These are phyloP conservation scores for Epinotia brunnichana DNA, from an alignment of 2,888 invertebrate genomes.

Conservation along the genomic window DNA sequence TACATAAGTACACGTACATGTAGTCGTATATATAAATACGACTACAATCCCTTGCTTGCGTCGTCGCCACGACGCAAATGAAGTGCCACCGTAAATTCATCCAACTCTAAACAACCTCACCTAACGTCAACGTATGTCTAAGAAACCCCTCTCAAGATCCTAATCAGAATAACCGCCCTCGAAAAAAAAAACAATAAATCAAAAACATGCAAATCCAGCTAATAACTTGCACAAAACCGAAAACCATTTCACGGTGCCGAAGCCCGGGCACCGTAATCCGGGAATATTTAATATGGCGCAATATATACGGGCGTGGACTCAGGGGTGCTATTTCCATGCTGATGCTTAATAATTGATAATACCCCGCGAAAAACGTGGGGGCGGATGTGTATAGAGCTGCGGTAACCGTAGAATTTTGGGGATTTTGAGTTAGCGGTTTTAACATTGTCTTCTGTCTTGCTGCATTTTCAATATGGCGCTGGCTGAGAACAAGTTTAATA, in stretches of 20 bases:
- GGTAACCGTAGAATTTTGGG: slow-evolving; percentile 50
- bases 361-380: slow-evolving; percentile 80
- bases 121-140: background rate
- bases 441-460: background rate
- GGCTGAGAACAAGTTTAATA: background rate
- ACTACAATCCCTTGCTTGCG: background rate
- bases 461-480: background rate
- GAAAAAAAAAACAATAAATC: slow-evolving; percentile 77
- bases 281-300: slow-evolving; percentile 82
- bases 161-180: slow-evolving; percentile 31
- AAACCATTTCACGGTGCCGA: slow-evolving; percentile 81
- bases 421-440: background rate
- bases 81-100: background rate
- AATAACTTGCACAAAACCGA: slow-evolving; percentile 83
- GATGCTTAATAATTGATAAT: slow-evolving; percentile 85
- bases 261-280: slow-evolving; percentile 65
- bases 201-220: slow-evolving; percentile 82
- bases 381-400: slow-evolving; percentile 58
- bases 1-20: too few species aligned
- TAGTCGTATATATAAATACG: too few species aligned
- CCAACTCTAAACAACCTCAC: background rate
- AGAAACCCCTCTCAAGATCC: slow-evolving; percentile 30
- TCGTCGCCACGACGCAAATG: background rate
- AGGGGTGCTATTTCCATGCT: slow-evolving; percentile 82
- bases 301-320: slow-evolving; percentile 75